Percentiles rank a stretch among this genome's conserved stretches.
Conservation (phyloP, 2,113 vertebrate species). For the Ceratotherium simum region DNA sequence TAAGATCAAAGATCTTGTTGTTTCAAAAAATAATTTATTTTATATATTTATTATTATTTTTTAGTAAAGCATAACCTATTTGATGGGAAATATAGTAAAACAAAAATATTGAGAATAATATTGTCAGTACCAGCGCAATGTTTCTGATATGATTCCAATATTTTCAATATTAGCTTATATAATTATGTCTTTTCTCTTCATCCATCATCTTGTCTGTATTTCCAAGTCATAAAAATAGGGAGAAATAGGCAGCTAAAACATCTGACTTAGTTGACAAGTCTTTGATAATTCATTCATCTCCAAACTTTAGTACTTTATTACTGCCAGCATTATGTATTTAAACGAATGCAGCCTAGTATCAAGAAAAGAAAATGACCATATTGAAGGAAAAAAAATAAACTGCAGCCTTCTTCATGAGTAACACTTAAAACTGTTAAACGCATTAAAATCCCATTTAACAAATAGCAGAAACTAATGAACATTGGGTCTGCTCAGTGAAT, state of each 20-base stretch:
- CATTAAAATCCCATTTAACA: conserved; percentile 90
- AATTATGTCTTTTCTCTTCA: conserved; percentile 75
- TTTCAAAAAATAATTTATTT: background rate
- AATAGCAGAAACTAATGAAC: conserved; percentile 88
- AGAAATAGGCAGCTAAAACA: conserved; percentile 79
- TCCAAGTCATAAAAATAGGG: conserved; percentile 78
- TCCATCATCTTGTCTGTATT: conserved; percentile 80
- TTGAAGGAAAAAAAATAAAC: conserved; percentile 72
- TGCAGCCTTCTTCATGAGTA: conserved; percentile 82
- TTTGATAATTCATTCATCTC: conserved; percentile 80
- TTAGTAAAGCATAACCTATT: background rate
- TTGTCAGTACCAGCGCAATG: conserved; percentile 52
- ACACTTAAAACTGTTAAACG: conserved; percentile 86
- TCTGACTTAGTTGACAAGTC: conserved; percentile 80
- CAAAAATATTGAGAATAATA: conserved; percentile 19
- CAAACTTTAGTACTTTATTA: conserved; percentile 79
- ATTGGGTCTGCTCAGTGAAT: conserved; percentile 84
- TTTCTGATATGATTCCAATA: conserved; percentile 66
- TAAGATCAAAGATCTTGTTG: background rate
- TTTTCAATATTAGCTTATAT: conserved; percentile 68
- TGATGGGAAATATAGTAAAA: background rate
- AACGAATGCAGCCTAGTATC: conserved; percentile 81
- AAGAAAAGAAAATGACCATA: conserved; percentile 83
- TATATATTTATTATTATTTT: background rate
- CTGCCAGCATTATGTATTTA: conserved; percentile 83